Evolutionary conservation across 2,113 vertebrate genomes (phyloP).

Genomic region (Mungos mungo): DNA sequence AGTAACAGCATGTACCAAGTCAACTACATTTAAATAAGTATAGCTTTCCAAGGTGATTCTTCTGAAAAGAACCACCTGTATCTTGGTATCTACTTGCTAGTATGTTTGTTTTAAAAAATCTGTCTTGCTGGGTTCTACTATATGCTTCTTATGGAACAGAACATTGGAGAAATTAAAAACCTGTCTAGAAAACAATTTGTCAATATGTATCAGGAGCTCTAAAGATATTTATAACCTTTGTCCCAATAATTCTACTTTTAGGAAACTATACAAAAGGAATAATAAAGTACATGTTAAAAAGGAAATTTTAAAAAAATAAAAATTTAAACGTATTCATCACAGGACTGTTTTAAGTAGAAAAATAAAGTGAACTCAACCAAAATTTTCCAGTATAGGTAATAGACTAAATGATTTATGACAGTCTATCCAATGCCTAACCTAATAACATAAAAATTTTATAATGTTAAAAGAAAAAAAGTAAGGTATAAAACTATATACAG

Average conservation of each 20-base stretch:
- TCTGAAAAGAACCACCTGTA: neutral
- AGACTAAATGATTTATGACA: conserved; percentile 50
- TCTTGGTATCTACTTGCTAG: neutral
- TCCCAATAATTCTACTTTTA: neutral
- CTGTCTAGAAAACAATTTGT: neutral
- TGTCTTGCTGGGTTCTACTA: neutral
- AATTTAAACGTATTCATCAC: conserved; percentile 1
- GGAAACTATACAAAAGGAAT: conserved; percentile 20
- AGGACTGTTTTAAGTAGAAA: conserved; percentile 27
- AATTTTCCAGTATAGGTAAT: conserved; percentile 12
- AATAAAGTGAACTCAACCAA: conserved; percentile 47
- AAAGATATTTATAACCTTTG: neutral
- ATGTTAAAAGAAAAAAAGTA: conserved; percentile 55
- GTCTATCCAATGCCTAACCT: conserved; percentile 19
- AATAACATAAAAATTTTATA: conserved; percentile 45
- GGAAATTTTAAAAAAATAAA: neutral
- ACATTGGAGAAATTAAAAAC: neutral
- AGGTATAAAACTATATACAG: conserved; percentile 36
- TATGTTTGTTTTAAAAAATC: neutral
- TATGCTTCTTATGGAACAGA: neutral
- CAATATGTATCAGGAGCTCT: neutral
- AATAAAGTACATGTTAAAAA: conserved; percentile 28
- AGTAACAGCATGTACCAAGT: neutral
- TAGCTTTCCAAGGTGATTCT: neutral
- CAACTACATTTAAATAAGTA: neutral